These are phyloP conservation scores for Sorex maritimensis DNA, from an alignment of 2,797 vertebrate species.

Conservation along the genomic window DNA sequence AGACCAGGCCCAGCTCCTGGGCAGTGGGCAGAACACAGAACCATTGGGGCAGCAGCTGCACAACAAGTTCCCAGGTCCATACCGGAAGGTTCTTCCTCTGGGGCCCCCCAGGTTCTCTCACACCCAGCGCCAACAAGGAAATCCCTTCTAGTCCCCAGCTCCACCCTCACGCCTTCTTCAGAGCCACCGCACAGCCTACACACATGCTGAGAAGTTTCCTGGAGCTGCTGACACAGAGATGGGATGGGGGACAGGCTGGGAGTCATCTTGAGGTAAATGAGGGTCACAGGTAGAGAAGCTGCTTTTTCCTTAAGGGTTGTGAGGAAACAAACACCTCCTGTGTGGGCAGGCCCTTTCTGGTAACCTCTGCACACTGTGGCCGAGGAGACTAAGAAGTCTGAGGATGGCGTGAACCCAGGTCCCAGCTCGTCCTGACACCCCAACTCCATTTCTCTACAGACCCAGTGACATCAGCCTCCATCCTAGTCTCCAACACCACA, in stretches of 20 bases:
- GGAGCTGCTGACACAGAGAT: background rate
- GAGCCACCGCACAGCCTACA: too few relatives aligned
- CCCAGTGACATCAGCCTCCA: rapidly evolving
- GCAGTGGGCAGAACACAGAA: too few relatives aligned
- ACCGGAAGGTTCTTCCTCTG: too few relatives aligned
- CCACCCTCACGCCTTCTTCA: background rate
- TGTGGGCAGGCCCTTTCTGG: background rate
- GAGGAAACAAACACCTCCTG: background rate
- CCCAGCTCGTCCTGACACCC: background rate
- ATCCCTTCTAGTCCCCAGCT: background rate
- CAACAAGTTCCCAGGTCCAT: too few relatives aligned
- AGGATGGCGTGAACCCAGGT: background rate
- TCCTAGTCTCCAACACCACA: background rate
- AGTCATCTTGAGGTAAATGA: background rate
- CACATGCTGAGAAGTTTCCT: too few relatives aligned
- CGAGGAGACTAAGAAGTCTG: background rate
- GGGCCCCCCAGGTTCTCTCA: too few relatives aligned
- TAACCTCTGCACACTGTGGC: background rate
- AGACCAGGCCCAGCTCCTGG: too few relatives aligned
- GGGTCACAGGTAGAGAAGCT: background rate
- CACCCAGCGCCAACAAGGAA: too few relatives aligned
- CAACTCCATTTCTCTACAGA: conserved; percentile 11
- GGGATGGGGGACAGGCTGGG: too few relatives aligned
- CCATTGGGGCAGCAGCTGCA: too few relatives aligned
- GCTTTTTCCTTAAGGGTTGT: background rate